Evolutionary conservation across 2,797 vertebrate species (phyloP), one percentile per base, ranked within the genome.

Genomic region (Cynopterus sphinx): DNA sequence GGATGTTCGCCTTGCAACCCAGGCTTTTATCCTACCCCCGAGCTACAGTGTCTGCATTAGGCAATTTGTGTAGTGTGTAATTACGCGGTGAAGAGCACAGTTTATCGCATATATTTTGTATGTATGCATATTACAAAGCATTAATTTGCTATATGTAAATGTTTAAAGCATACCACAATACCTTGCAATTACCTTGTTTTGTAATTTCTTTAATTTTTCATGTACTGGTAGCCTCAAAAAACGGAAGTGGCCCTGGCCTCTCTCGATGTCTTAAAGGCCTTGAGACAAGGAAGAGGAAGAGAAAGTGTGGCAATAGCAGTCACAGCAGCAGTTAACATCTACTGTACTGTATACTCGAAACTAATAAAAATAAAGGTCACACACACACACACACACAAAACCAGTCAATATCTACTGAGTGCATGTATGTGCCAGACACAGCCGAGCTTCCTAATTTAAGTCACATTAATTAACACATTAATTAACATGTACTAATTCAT

Each of bases 181-280:
- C 83, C 79, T 77, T 82, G 46, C 59, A 87, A 88, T 61, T 24
- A 65, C 59, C 49, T 49, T 49, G 70, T 88, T 91, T 89, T 86
- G 90, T 59, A 95, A 96, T 95, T 87, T 96, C 95, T 67, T 94
- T 74, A 39, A 53, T 93, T 88, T 81, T 87, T 81, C 84, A 59
- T 93, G 82, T 39, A 55, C 9, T 33, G 26, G 41, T n/a, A 51
- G 61, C 33, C 81, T 57, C 41, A n/a, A 65, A 93, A 82, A 73
- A 43, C 46, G 68, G 61, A 90, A 94, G 39, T 39, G 31, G 22
- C 5, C 11, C 51, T 53, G 65, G 67, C 13, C 31, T 92, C 22
- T 87, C 61, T 59, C 5, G 12, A 41, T 46, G 39, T 83, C 77
- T 46, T 63, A 90, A 87, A 65, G 31, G 8, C 10, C 57, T 46